Percentiles rank a stretch among this genome's conserved stretches.
Evolutionary conservation across 2,888 invertebrate genomes (phyloP).

Genomic region (Neoitamus cyanurus): DNA sequence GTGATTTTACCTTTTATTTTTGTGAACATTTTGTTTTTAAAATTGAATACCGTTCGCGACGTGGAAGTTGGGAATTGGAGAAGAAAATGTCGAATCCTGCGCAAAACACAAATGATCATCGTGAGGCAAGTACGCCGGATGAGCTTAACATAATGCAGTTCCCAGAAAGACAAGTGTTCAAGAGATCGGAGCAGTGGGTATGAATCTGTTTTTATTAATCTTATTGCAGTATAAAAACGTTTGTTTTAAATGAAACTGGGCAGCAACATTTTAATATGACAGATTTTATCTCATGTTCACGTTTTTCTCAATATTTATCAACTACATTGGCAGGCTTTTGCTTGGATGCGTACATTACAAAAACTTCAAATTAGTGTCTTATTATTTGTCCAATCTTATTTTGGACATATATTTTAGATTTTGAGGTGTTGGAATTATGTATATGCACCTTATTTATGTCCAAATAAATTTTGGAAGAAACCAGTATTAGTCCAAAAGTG

Average conservation of each 20-base stretch:
- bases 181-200: constrained; percentile 55
- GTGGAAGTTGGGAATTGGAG: background rate
- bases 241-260: background rate
- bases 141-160: constrained; percentile 17
- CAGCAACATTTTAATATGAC: no score
- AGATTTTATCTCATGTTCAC: no score
- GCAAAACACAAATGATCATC: constrained; percentile 2
- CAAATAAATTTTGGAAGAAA: no score
- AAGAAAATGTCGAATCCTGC: background rate
- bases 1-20: background rate
- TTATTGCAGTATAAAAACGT: background rate
- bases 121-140: background rate
- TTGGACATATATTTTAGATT: no score
- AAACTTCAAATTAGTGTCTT: no score
- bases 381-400: no score
- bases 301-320: no score
- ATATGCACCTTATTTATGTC: no score
- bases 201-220: background rate
- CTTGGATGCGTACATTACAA: no score
- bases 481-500: no score
- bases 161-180: constrained; percentile 32
- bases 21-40: background rate
- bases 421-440: no score
- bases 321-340: no score
- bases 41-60: background rate